Evolutionary conservation across 2,888 invertebrate species (phyloP).

Genomic region (Prosopocoilus inquinatus): DNA sequence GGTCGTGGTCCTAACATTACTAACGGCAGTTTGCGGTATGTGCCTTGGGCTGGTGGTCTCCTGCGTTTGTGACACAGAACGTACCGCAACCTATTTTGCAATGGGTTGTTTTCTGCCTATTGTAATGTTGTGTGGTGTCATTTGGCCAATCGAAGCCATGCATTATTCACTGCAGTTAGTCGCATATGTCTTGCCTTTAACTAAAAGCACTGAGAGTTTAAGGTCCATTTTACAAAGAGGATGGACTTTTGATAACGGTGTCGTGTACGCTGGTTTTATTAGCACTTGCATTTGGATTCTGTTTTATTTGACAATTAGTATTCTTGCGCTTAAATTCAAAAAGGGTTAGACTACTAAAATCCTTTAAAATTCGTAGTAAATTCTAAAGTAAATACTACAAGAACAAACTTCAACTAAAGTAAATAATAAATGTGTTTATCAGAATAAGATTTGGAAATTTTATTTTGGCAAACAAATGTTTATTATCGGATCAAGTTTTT

Average conservation of each 20-base stretch:
- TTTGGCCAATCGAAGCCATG: conserved; percentile 96
- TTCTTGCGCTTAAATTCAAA: conserved; percentile 77
- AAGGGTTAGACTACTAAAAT: conserved; percentile 49
- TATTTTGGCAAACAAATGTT: too few species aligned
- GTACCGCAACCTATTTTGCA: conserved; percentile 82
- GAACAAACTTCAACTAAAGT: too few species aligned
- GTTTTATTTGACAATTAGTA: conserved; percentile 70
- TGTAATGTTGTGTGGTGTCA: conserved; percentile 83
- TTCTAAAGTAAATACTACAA: too few species aligned
- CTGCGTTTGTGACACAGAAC: conserved; percentile 75
- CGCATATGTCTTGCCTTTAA: conserved; percentile 77
- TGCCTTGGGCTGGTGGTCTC: conserved; percentile 85
- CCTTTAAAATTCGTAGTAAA: too few species aligned
- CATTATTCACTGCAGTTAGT: conserved; percentile 62
- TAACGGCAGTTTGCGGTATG: conserved; percentile 92
- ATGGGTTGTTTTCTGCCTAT: conserved; percentile 84
- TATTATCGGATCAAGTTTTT: too few species aligned
- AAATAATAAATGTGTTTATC: too few species aligned
- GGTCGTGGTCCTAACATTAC: conserved; percentile 71
- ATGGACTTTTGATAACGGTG: conserved; percentile 69
- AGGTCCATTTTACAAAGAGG: conserved; percentile 83
- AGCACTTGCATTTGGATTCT: conserved; percentile 78
- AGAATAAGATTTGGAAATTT: too few species aligned
- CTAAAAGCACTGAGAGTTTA: conserved; percentile 84
- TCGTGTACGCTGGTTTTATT: conserved; percentile 80